Evolutionary conservation across 2,113 vertebrate species (phyloP).

Genomic region (Nothocercus julius): DNA sequence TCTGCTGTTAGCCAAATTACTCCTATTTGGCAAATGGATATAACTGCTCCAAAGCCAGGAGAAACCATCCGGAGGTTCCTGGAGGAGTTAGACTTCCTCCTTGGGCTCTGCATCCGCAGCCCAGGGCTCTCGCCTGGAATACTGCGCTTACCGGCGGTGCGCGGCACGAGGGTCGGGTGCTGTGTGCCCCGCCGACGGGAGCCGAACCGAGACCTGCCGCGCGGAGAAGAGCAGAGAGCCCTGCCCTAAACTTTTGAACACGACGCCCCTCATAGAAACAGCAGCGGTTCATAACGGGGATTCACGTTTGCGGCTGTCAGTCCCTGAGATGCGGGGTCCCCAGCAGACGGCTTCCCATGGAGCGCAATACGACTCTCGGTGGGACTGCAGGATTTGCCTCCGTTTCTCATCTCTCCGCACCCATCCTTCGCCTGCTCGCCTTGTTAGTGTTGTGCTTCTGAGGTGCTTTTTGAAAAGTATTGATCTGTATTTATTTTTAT

Average conservation of each 20-base stretch:
- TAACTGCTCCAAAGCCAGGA: neutral
- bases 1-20: neutral
- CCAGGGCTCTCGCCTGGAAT: neutral
- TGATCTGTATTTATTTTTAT: neutral
- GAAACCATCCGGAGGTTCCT: neutral
- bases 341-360: constrained; percentile 75
- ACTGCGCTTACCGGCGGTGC: neutral
- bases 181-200: neutral
- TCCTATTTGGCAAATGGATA: neutral
- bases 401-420: constrained; percentile 71
- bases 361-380: constrained; percentile 75
- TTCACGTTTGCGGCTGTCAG: constrained; percentile 84
- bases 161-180: neutral
- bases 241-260: constrained; percentile 75
- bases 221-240: constrained; percentile 51
- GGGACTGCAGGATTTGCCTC: constrained; percentile 76
- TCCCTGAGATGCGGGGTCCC: constrained; percentile 82
- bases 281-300: constrained; percentile 80
- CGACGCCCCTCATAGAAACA: constrained; percentile 76
- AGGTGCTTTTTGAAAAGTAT: neutral
- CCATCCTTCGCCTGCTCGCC: constrained; percentile 22
- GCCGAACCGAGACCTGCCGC: neutral
- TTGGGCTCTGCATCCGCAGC: neutral
- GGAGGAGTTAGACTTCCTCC: neutral
- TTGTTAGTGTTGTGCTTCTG: constrained; percentile 38